Conservation (phyloP, 1,140 invertebrate genomes). For the Varroa destructor region DNA sequence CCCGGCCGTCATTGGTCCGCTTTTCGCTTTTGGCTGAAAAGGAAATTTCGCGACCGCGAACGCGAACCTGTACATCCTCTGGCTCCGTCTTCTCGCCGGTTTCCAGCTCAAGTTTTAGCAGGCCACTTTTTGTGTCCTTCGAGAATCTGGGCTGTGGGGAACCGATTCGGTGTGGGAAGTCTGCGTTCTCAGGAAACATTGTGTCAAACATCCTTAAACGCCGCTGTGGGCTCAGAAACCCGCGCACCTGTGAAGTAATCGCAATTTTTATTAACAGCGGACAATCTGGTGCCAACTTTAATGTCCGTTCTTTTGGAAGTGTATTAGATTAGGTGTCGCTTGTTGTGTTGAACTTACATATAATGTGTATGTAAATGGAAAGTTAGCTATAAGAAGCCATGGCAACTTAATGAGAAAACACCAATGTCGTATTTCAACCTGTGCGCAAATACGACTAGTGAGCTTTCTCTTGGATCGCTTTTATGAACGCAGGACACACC, state of each 20-base stretch:
- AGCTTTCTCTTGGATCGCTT: no score
- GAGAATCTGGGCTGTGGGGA: not conserved
- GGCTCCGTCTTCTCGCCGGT: conserved; percentile 2
- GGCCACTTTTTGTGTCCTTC: not conserved
- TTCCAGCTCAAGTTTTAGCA: conserved; percentile 12
- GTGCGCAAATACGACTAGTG: no score
- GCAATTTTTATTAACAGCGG: no score
- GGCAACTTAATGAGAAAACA: no score
- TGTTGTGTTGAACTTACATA: no score
- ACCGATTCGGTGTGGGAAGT: not conserved
- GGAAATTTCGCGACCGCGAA: conserved; percentile 5
- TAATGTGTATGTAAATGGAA: no score
- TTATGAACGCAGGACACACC: no score
- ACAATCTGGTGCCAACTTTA: no score
- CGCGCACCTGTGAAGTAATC: not conserved
- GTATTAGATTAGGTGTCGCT: no score
- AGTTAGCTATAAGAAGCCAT: no score
- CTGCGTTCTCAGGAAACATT: not conserved
- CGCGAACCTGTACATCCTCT: conserved; percentile 4
- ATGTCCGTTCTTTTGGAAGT: no score
- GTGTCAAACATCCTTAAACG: conserved; percentile 24
- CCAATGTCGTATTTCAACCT: no score
- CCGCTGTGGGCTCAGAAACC: conserved; percentile 10
- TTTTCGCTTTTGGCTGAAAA: conserved; percentile 18
- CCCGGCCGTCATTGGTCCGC: not conserved